Evolutionary conservation across 1,140 invertebrate genomes (phyloP).

Genomic region (Macrosteles quadrilineatus): DNA sequence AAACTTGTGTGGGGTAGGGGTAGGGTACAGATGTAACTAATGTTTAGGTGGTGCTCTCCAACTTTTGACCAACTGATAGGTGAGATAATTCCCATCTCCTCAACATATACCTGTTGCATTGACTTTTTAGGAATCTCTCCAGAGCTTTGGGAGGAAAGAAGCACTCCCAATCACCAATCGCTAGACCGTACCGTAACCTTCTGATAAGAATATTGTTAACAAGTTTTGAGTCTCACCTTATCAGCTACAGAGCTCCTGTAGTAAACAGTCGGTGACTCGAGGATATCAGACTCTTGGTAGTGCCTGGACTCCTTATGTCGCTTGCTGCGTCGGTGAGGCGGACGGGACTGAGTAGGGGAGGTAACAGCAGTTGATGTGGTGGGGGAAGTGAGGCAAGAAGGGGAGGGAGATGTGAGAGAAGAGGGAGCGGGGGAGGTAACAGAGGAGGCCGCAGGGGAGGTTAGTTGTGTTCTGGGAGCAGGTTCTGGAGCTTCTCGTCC

Average conservation of each 20-base stretch:
- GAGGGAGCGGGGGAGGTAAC: conserved; percentile 44
- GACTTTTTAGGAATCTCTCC: no score
- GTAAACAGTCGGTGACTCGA: conserved; percentile 79
- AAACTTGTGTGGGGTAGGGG: no score
- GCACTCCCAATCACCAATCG: no score
- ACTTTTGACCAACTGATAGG: no score
- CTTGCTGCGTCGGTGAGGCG: conserved; percentile 47
- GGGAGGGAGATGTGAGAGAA: conserved; percentile 45
- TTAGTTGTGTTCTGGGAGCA: conserved; percentile 25
- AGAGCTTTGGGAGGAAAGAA: no score
- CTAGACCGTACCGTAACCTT: no score
- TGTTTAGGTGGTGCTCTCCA: no score
- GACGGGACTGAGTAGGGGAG: conserved; percentile 34
- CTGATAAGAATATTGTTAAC: no score
- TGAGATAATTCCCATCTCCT: no score
- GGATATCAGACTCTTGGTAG: conserved; percentile 79
- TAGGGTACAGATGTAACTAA: no score
- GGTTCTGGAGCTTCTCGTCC: not conserved
- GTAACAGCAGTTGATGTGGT: conserved; percentile 43
- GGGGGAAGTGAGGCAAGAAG: conserved; percentile 46
- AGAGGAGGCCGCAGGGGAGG: not conserved
- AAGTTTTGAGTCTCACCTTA: no score
- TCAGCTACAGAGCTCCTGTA: conserved; percentile 84
- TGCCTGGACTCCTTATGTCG: conserved; percentile 57
- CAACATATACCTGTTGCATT: no score